These are phyloP conservation scores for Neria commutata DNA, from an alignment of 2,888 invertebrate species.

Conservation along the genomic window DNA sequence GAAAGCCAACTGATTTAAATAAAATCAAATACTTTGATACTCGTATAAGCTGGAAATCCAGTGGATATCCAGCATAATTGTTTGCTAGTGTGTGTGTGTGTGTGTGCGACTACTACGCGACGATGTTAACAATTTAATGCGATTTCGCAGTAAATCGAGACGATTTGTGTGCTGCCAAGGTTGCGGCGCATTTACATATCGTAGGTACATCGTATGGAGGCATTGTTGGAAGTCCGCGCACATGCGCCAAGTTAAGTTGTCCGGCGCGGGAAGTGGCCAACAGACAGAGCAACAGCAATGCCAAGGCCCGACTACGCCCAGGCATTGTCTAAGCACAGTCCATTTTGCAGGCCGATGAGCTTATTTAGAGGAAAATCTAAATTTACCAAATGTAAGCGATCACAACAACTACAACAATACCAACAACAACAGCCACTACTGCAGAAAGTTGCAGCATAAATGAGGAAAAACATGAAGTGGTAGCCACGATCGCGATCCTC, in stretches of 20 bases:
- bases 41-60: too few species aligned
- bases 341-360: background rate
- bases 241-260: constrained; percentile 1
- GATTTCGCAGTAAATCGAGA: too few species aligned
- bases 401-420: background rate
- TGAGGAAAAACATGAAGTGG: background rate
- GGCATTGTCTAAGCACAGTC: background rate
- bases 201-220: too few species aligned
- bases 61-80: too few species aligned
- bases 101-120: background rate
- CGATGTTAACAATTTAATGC: constrained; percentile 19
- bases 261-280: background rate
- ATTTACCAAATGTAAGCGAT: background rate
- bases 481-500: constrained; percentile 10
- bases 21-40: too few species aligned
- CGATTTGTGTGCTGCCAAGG: too few species aligned
- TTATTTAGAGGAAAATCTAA: background rate
- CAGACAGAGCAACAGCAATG: background rate
- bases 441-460: background rate
- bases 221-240: background rate
- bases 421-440: background rate
- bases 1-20: too few species aligned
- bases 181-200: too few species aligned
- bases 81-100: too few species aligned
- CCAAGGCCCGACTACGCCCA: background rate